Percentiles rank a stretch among this genome's conserved stretches.
Evolutionary conservation across 2,113 vertebrate species (phyloP).

Genomic region (Lasiurus cinereus): DNA sequence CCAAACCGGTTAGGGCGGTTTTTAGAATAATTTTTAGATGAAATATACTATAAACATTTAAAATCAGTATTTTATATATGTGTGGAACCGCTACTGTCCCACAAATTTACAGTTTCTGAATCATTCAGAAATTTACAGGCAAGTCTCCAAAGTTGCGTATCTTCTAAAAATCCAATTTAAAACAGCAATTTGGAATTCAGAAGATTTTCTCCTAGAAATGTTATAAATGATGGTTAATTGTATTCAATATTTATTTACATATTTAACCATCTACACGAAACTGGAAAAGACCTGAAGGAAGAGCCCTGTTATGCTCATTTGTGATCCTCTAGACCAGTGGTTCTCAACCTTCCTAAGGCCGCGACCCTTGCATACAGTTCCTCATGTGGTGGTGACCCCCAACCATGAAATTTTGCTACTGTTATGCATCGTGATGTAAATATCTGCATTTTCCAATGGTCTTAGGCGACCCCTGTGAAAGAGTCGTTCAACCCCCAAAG

Average conservation of each 20-base stretch:
- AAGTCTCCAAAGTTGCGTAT: background rate
- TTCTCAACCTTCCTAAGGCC: too few relatives aligned
- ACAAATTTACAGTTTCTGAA: background rate
- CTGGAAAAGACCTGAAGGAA: background rate
- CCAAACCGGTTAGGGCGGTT: too few relatives aligned
- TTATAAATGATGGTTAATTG: background rate
- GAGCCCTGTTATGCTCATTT: background rate
- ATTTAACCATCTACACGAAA: background rate
- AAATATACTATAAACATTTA: conserved; percentile 6
- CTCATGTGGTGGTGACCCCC: too few relatives aligned
- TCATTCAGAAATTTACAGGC: background rate
- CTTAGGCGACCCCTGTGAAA: too few relatives aligned
- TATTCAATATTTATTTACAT: background rate
- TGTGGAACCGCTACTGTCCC: background rate
- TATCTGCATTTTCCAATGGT: too few relatives aligned
- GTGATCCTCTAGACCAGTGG: background rate
- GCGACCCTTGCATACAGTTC: too few relatives aligned
- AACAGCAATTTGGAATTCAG: background rate
- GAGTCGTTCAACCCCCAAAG: too few relatives aligned
- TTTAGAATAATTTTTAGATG: conserved; percentile 28
- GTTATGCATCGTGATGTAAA: too few relatives aligned
- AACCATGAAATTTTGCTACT: too few relatives aligned
- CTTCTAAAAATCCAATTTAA: background rate
- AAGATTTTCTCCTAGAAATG: conserved; percentile 5
- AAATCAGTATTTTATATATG: background rate